These are phyloP conservation scores for Saxicola maurus DNA, from an alignment of 2,797 vertebrate species.

Conservation along the genomic window DNA sequence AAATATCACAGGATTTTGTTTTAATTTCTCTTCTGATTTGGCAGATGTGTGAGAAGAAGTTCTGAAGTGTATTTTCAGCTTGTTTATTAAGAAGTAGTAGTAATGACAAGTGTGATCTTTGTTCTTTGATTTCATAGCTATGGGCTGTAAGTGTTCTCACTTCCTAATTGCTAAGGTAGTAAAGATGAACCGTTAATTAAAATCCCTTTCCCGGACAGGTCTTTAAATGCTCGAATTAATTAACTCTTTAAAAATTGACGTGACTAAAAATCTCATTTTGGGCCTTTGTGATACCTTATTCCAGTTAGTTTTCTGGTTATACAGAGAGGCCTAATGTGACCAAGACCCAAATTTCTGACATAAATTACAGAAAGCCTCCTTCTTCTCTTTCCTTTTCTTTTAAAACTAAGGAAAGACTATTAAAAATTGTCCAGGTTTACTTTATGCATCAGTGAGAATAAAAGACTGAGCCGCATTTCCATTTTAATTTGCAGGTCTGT, in stretches of 20 bases:
- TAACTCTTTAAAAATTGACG: conserved; percentile 43
- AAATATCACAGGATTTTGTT: background rate
- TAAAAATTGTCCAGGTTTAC: conserved; percentile 55
- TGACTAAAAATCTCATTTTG: conserved; percentile 36
- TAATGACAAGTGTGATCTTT: background rate
- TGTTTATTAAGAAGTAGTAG: background rate
- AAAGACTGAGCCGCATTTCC: conserved; percentile 40
- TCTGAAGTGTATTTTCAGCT: background rate
- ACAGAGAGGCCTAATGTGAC: conserved; percentile 13
- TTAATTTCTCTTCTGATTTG: background rate
- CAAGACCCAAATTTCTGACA: conserved; percentile 28
- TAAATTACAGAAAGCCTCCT: conserved; percentile 32
- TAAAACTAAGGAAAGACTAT: conserved; percentile 28
- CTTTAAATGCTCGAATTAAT: conserved; percentile 28
- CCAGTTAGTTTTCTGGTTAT: background rate
- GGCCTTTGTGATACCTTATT: conserved; percentile 30
- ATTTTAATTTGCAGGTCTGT: conserved; percentile 63
- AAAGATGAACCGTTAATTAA: conserved; percentile 43
- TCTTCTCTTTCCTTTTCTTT: conserved; percentile 41
- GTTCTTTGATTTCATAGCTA: conserved; percentile 53
- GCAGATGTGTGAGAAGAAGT: background rate
- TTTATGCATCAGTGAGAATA: conserved; percentile 60
- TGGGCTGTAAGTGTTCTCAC: conserved; percentile 77
- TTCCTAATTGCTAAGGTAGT: conserved; percentile 49
- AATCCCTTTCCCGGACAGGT: background rate